These are phyloP conservation scores for Etia nguti DNA, from an alignment of 2,113 vertebrate species.

Conservation along the genomic window DNA sequence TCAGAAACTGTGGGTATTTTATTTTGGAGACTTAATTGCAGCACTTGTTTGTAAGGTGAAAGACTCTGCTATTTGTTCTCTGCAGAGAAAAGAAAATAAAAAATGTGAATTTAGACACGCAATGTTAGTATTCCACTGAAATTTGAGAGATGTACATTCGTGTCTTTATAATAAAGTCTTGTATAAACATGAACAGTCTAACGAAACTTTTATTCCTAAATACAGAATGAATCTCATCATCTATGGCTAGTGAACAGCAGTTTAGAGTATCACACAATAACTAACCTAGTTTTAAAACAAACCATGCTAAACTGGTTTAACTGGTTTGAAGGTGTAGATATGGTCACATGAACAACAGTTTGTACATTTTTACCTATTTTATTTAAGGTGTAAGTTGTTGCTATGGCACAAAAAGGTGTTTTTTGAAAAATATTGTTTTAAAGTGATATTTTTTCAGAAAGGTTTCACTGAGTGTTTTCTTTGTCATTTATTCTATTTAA, in stretches of 20 bases:
- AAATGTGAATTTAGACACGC: constrained; percentile 64
- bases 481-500: neutral
- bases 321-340: neutral
- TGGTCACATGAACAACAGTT: neutral
- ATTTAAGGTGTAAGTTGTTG: neutral
- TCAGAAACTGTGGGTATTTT: constrained; percentile 27
- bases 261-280: neutral
- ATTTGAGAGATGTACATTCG: constrained; percentile 60
- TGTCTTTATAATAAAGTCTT: constrained; percentile 75
- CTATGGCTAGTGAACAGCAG: neutral
- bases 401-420: neutral
- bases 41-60: constrained; percentile 69
- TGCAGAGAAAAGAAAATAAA: constrained; percentile 3
- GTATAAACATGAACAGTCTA: constrained; percentile 39
- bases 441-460: rapidly evolving
- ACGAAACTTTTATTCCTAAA: constrained; percentile 6
- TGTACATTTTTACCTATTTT: neutral
- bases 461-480: neutral
- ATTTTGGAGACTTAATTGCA: constrained; percentile 51
- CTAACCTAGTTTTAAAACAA: neutral
- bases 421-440: neutral
- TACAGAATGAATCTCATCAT: neutral
- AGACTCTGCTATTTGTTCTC: constrained; percentile 52
- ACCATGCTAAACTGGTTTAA: neutral
- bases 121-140: constrained; percentile 59